Percentiles rank a stretch among this genome's conserved stretches.
Conservation (phyloP, 2,113 vertebrate genomes). For the Equus przewalskii region DNA sequence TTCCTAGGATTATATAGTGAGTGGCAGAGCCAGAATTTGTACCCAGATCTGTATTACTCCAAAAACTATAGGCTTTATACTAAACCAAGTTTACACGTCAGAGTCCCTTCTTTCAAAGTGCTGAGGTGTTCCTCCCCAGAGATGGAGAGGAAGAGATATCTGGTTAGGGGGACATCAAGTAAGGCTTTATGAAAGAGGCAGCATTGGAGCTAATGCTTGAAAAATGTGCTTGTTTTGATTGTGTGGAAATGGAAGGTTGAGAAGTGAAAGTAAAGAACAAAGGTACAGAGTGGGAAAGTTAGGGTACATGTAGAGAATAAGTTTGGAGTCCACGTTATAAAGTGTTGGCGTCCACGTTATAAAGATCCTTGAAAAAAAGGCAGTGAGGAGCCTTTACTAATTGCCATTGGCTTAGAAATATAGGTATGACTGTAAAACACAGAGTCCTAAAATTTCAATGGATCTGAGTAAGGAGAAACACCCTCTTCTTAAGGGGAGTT, state of each 20-base stretch:
- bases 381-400: neutral
- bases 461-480: slow-evolving; percentile 22
- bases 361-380: slow-evolving; percentile 40
- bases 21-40: slow-evolving; percentile 39
- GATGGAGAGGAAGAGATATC: neutral
- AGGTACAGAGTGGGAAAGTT: neutral
- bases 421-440: neutral
- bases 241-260: neutral
- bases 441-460: neutral
- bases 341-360: neutral
- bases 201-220: neutral
- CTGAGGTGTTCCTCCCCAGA: neutral
- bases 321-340: neutral
- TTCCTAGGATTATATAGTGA: neutral
- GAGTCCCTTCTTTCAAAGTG: neutral
- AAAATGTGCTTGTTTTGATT: neutral
- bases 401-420: neutral
- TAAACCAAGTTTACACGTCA: neutral
- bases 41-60: neutral
- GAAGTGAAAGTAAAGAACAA: neutral
- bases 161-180: neutral
- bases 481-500: neutral
- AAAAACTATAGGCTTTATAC: neutral
- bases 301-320: neutral
- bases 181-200: neutral